phyloP scores from a whole-genome alignment of 2,888 invertebrate species.

The Pseudococcus viburni region DNA sequence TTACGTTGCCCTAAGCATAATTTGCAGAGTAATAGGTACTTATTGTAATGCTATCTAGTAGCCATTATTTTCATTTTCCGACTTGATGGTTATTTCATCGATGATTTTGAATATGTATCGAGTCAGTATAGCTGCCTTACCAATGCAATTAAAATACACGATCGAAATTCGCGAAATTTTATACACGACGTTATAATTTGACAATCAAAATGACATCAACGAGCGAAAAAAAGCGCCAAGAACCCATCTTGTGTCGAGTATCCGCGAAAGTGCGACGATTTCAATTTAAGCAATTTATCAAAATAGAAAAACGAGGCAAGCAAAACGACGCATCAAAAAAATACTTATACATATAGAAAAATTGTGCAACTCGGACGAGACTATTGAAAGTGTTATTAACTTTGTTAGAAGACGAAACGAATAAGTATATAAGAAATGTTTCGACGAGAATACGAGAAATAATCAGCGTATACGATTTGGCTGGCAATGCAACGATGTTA shows the following conservation, averaged over 20 bases:
- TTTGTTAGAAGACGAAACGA: slow-evolving; percentile 59
- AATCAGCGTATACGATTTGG: slow-evolving; percentile 27
- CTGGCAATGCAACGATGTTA: slow-evolving; percentile 41
- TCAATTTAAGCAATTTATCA: slow-evolving; percentile 40
- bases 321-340: not conserved
- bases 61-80: not conserved
- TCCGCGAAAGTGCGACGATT: not conserved
- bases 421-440: slow-evolving; percentile 16
- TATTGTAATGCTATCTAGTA: not conserved
- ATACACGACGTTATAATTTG: not conserved
- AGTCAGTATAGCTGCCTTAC: not conserved
- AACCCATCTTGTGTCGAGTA: not conserved
- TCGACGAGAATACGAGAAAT: slow-evolving; percentile 33
- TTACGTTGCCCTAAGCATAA: not conserved
- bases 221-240: not conserved
- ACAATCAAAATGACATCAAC: not conserved
- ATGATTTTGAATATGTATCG: not conserved
- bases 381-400: slow-evolving; percentile 59
- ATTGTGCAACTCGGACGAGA: slow-evolving; percentile 42
- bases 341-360: slow-evolving; percentile 24
- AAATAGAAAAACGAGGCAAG: not conserved
- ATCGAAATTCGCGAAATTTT: not conserved
- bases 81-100: not conserved
- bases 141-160: slow-evolving; percentile 1
- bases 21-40: not conserved